Conservation (phyloP, 2,888 invertebrate genomes). For the Netelia fuscicornis region DNA sequence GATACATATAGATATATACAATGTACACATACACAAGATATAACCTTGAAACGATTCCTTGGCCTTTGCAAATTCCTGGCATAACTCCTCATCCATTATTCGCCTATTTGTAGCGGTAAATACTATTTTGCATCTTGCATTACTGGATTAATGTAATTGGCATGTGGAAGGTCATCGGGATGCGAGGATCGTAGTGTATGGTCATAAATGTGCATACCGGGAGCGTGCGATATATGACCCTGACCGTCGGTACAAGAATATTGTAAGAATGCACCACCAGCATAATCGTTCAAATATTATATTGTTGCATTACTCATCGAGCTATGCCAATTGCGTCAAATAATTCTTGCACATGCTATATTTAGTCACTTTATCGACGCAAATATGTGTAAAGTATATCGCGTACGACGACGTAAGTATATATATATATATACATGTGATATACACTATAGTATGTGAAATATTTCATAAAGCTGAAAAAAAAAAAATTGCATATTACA, state of each 20-base stretch:
- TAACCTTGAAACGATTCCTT: constrained; percentile 49
- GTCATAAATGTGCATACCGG: background rate
- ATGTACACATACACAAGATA: background rate
- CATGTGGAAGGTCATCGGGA: constrained; percentile 36
- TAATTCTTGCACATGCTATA: constrained; percentile 1
- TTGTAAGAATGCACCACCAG: background rate
- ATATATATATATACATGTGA: background rate
- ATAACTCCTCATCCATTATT: constrained; percentile 21
- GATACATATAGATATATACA: background rate
- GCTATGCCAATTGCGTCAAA: constrained; percentile 48
- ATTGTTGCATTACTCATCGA: constrained; percentile 39
- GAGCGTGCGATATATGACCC: constrained; percentile 44
- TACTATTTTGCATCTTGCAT: constrained; percentile 20
- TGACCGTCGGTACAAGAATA: constrained; percentile 43
- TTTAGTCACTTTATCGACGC: constrained; percentile 7
- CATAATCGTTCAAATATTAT: constrained; percentile 44
- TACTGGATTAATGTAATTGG: constrained; percentile 54
- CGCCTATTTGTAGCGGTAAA: constrained; percentile 29
- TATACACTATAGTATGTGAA: background rate
- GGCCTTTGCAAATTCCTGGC: constrained; percentile 35
- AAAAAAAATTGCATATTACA: no score
- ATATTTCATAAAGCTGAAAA: no score
- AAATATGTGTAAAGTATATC: background rate
- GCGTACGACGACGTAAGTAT: background rate
- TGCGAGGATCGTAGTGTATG: background rate